Conservation (phyloP, 2,888 invertebrate species). For the Micoletzkya japonica region DNA sequence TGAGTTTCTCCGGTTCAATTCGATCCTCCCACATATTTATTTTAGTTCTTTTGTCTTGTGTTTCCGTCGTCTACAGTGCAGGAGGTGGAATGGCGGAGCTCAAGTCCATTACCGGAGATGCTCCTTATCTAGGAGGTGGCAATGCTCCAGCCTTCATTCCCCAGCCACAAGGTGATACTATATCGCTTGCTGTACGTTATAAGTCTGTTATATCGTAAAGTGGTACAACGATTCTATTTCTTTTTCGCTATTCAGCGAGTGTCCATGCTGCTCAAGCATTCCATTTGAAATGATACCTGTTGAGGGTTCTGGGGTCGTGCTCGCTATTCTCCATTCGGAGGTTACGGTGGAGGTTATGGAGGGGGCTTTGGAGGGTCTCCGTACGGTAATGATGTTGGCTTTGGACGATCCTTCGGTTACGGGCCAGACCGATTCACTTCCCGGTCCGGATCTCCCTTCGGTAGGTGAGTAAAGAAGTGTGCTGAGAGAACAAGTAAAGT, state of each 20-base stretch:
- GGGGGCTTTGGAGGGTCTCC: constrained; percentile 6
- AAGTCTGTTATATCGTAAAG: too few relatives aligned
- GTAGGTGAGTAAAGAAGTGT: constrained; percentile 25
- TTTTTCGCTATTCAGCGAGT: too few relatives aligned
- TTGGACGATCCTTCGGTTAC: constrained; percentile 1
- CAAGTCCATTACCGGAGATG: constrained; percentile 25
- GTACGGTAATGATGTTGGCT: too few relatives aligned
- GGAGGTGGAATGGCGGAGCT: constrained; percentile 28
- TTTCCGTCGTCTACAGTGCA: constrained; percentile 2
- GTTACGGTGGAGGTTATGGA: neutral
- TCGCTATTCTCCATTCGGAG: constrained; percentile 2
- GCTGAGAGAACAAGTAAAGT: too few relatives aligned
- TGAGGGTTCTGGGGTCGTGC: constrained; percentile 27
- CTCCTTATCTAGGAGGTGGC: constrained; percentile 19
- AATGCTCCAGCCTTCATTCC: constrained; percentile 27
- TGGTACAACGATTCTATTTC: too few relatives aligned
- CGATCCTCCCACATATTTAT: neutral
- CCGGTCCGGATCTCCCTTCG: constrained; percentile 22
- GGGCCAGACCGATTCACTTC: constrained; percentile 21
- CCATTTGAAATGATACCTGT: neutral
- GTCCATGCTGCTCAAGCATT: neutral
- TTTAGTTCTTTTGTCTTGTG: neutral
- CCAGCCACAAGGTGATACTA: constrained; percentile 23
- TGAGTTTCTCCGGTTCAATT: neutral
- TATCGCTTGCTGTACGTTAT: neutral